phyloP scores from a whole-genome alignment of 2,113 vertebrate genomes.

The Hemichromis elongatus region DNA sequence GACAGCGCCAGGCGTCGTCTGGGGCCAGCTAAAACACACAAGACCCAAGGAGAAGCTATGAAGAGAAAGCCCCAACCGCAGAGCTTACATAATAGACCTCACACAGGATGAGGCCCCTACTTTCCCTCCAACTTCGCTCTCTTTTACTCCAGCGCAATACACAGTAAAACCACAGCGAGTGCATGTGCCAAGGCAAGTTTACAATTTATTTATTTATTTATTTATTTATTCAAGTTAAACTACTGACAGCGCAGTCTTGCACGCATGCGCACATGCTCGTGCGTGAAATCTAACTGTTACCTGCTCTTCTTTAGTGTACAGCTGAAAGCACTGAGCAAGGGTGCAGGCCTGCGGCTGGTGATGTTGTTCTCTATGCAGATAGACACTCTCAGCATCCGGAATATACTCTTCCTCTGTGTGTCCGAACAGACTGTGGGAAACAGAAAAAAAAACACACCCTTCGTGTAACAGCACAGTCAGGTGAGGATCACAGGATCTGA shows the following conservation, averaged over 20 bases:
- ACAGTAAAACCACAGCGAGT: background rate
- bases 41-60: background rate
- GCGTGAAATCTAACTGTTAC: conserved; percentile 52
- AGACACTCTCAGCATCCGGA: conserved; percentile 94
- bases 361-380: conserved; percentile 89
- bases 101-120: background rate
- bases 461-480: background rate
- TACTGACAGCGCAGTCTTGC: background rate
- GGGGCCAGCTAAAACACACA: conserved; percentile 85
- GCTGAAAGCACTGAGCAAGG: conserved; percentile 95
- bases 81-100: conserved; percentile 20
- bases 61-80: conserved; percentile 41
- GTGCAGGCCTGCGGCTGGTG: conserved; percentile 95
- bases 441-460: background rate
- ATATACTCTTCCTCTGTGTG: conserved; percentile 95
- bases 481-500: background rate
- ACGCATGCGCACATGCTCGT: background rate
- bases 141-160: conserved; percentile 9
- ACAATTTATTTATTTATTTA: background rate
- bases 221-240: background rate
- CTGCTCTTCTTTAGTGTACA: conserved; percentile 99
- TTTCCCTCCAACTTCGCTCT: background rate
- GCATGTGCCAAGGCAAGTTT: background rate
- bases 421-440: conserved; percentile 83
- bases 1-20: conserved; percentile 96